A percentile compares a stretch with the other conserved stretches of the same genome.
phyloP scores from a whole-genome alignment of 2,113 vertebrate species.

The Pachyramphus minor region DNA sequence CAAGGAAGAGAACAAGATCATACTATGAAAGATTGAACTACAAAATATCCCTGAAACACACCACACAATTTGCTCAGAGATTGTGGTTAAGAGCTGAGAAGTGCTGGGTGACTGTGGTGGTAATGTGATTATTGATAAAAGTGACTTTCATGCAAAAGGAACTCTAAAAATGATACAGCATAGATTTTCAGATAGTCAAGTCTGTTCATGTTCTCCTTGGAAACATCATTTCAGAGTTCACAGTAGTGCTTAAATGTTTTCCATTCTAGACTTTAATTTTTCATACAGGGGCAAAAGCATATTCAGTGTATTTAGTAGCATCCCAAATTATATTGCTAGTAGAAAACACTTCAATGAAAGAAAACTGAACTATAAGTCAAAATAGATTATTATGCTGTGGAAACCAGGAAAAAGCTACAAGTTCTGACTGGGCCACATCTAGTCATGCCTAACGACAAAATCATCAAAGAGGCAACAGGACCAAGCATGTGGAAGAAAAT shows the following conservation, averaged over 20 bases:
- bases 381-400: constrained; percentile 9
- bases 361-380: constrained; percentile 41
- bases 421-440: constrained; percentile 1
- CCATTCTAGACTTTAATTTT: constrained; percentile 34
- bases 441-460: not conserved
- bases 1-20: not conserved
- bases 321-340: constrained; percentile 19
- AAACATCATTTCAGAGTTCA: not conserved
- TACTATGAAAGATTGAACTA: not conserved
- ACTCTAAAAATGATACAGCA: not conserved
- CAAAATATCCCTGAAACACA: not conserved
- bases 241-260: not conserved
- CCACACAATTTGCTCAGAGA: not conserved
- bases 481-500: not conserved
- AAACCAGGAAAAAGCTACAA: constrained; percentile 37
- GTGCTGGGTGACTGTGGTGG: not conserved
- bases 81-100: not conserved
- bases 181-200: constrained; percentile 35
- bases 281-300: not conserved
- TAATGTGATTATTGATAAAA: not conserved
- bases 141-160: not conserved
- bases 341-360: not conserved
- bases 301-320: constrained; percentile 10
- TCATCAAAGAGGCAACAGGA: not conserved
- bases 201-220: not conserved